Evolutionary conservation across 2,113 vertebrate genomes (phyloP).

Genomic region (Apus apus): DNA sequence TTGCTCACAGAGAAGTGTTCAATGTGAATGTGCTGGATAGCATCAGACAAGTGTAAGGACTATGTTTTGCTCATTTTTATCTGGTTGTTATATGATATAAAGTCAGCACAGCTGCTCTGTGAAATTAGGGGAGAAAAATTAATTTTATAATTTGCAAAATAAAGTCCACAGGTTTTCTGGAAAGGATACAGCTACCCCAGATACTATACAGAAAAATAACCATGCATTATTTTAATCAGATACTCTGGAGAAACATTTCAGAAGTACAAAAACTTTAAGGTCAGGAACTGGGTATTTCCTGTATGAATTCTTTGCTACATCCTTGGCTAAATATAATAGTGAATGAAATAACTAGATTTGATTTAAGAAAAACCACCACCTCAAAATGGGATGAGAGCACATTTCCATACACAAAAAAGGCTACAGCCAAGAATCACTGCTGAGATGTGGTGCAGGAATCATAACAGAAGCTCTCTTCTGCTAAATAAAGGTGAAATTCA

Average conservation of each 20-base stretch:
- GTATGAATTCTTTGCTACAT: not conserved
- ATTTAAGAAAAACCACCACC: not conserved
- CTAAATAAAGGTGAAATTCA: conserved; percentile 20
- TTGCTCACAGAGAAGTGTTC: not conserved
- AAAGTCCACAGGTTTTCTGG: not conserved
- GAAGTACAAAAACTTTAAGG: not conserved
- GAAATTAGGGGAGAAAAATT: conserved; percentile 29
- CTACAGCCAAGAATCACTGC: not conserved
- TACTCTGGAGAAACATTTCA: not conserved
- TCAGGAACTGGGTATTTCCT: not conserved
- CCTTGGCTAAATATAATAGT: not conserved
- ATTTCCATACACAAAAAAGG: not conserved
- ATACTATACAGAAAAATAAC: not conserved
- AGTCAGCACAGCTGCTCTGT: conserved; percentile 16
- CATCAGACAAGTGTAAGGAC: not conserved
- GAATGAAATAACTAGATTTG: not conserved
- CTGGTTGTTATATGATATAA: not conserved
- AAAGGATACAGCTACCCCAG: not conserved
- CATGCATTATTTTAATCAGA: not conserved
- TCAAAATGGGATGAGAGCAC: not conserved
- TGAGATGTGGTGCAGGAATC: not conserved
- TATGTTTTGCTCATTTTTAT: not conserved
- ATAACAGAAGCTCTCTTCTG: not conserved
- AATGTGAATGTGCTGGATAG: not conserved
- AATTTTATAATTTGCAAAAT: conserved; percentile 35